Evolutionary conservation across 1,140 invertebrate genomes (phyloP).

Genomic region (Whitmania pigra): DNA sequence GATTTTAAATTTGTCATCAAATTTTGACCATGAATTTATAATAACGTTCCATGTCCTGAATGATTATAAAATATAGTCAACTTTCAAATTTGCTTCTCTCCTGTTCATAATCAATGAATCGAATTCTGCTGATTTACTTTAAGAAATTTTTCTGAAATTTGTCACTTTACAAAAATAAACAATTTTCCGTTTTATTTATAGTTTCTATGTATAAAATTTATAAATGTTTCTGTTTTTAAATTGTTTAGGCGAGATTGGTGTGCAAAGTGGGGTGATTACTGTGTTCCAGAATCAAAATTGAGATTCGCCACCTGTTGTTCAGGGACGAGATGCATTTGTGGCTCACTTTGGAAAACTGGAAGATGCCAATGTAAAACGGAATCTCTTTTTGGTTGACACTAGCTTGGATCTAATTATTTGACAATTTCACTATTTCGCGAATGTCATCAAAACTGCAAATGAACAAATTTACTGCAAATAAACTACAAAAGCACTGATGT

Average conservation of each 20-base stretch:
- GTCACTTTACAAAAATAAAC: too few relatives aligned
- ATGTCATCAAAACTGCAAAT: neutral
- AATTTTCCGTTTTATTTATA: too few relatives aligned
- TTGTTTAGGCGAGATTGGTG: constrained; percentile 25
- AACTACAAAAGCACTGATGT: neutral
- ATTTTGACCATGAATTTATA: too few relatives aligned
- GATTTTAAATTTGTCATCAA: too few relatives aligned
- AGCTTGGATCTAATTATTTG: neutral
- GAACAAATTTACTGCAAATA: neutral
- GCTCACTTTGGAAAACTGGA: constrained; percentile 19
- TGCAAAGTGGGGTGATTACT: constrained; percentile 25
- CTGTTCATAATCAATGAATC: too few relatives aligned
- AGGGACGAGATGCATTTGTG: constrained; percentile 23
- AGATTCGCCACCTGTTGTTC: constrained; percentile 23
- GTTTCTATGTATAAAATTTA: neutral
- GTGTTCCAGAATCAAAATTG: constrained; percentile 24
- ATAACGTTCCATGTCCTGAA: too few relatives aligned
- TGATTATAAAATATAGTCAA: too few relatives aligned
- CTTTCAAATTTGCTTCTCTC: too few relatives aligned
- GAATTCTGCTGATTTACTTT: too few relatives aligned
- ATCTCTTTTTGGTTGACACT: constrained; percentile 21
- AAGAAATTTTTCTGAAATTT: too few relatives aligned
- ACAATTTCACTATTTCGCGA: too few relatives aligned
- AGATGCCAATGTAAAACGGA: constrained; percentile 17
- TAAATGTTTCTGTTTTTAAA: neutral